These are phyloP conservation scores for Eptesicus fuscus DNA, from an alignment of 2,113 vertebrate species.

Conservation along the genomic window DNA sequence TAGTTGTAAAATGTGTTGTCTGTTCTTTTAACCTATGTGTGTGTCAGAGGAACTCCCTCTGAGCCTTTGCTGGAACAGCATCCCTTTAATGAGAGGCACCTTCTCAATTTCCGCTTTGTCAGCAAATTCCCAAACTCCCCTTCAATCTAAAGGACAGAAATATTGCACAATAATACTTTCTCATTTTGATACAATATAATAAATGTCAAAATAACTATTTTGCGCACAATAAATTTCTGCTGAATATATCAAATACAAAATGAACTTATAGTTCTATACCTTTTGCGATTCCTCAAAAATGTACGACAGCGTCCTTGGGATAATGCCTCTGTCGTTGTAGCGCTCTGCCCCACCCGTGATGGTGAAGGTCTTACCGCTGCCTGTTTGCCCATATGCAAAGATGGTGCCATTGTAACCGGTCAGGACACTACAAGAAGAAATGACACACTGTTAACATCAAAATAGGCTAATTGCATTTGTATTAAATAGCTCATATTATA, in stretches of 20 bases:
- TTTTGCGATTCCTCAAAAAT: conserved; percentile 89
- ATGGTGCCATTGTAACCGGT: conserved; percentile 95
- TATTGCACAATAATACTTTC: not conserved
- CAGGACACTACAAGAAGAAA: conserved; percentile 83
- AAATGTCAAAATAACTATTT: not conserved
- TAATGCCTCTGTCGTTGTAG: conserved; percentile 92
- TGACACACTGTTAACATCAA: not conserved
- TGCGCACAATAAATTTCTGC: not conserved
- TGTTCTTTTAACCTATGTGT: not conserved
- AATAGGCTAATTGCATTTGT: not conserved
- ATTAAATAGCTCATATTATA: not conserved
- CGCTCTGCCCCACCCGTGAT: conserved; percentile 95
- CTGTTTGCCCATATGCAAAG: conserved; percentile 98
- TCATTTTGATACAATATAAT: not conserved
- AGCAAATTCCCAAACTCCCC: not conserved
- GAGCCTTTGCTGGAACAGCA: not conserved
- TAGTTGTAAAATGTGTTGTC: not conserved
- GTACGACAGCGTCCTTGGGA: conserved; percentile 93
- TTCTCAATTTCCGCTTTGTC: conserved; percentile 23
- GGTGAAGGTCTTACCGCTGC: conserved; percentile 97
- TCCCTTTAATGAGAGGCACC: not conserved
- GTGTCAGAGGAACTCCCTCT: not conserved
- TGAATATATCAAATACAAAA: not conserved
- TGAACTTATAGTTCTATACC: conserved; percentile 71
- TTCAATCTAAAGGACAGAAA: conserved; percentile 17